Conservation (phyloP, 2,113 vertebrate species). For the Budorcas taxicolor region DNA sequence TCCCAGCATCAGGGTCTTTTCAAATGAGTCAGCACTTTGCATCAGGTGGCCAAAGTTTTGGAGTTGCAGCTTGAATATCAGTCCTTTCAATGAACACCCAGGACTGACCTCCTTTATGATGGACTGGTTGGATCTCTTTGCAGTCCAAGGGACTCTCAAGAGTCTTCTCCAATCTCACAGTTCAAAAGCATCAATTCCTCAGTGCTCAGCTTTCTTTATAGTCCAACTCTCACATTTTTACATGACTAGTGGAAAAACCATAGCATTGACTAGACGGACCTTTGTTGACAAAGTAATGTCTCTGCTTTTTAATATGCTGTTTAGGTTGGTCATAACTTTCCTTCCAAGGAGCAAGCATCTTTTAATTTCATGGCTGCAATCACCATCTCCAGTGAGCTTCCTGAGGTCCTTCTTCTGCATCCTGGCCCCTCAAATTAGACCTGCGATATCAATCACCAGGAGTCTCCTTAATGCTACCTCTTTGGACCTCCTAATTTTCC, state of each 20-base stretch:
- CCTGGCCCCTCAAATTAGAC: not conserved
- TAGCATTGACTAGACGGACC: not conserved
- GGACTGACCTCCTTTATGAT: not conserved
- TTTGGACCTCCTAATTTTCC: not conserved
- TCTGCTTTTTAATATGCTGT: not conserved
- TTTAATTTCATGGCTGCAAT: not conserved
- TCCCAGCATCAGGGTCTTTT: not conserved
- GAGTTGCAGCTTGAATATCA: not conserved
- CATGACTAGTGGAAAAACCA: not conserved
- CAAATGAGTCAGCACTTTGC: not conserved
- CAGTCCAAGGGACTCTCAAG: not conserved
- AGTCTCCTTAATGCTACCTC: not conserved
- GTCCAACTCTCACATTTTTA: not conserved
- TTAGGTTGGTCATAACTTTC: not conserved
- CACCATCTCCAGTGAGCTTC: not conserved
- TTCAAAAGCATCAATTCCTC: not conserved
- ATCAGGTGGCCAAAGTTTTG: not conserved
- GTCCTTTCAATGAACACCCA: not conserved
- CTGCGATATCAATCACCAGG: not conserved
- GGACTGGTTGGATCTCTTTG: not conserved
- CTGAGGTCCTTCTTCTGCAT: not conserved
- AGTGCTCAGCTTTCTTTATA: not conserved
- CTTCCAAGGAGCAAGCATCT: rapidly evolving
- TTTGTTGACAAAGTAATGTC: not conserved
- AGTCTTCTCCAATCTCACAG: too few species aligned